phyloP scores from a whole-genome alignment of 2,888 invertebrate species.

The Tigriopus californicus region DNA sequence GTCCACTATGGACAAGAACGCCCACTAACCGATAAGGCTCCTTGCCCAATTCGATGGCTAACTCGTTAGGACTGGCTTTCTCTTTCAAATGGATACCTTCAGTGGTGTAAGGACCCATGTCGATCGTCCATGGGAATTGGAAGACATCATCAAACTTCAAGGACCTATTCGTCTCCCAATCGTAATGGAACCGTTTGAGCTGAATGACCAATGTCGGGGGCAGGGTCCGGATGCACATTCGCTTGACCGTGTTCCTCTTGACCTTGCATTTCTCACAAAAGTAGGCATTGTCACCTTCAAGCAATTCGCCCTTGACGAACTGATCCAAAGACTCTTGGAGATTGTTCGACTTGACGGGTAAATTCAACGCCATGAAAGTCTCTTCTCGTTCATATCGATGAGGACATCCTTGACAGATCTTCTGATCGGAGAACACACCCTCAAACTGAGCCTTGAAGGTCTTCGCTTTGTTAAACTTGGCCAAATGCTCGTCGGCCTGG shows the following conservation, averaged over 20 bases:
- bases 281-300: conserved; percentile 37
- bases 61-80: neutral
- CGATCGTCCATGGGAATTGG: conserved; percentile 33
- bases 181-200: conserved; percentile 35
- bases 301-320: conserved; percentile 34
- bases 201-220: conserved; percentile 34
- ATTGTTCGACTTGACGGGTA: conserved; percentile 31
- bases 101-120: conserved; percentile 34
- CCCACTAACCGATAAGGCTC: conserved; percentile 31
- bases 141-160: conserved; percentile 36
- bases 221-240: conserved; percentile 32
- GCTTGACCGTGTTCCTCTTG: conserved; percentile 32
- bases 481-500: conserved; percentile 33
- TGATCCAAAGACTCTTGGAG: conserved; percentile 33
- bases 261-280: conserved; percentile 33
- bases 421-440: conserved; percentile 34
- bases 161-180: conserved; percentile 32
- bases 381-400: conserved; percentile 35
- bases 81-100: conserved; percentile 26
- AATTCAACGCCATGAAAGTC: conserved; percentile 31
- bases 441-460: conserved; percentile 31
- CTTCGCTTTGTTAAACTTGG: conserved; percentile 28
- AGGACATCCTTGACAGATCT: conserved; percentile 35
- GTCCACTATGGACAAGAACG: conserved; percentile 35
- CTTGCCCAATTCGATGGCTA: neutral